Conservation (phyloP, 2,888 invertebrate species). For the Branchipolynoe longqiensis region DNA sequence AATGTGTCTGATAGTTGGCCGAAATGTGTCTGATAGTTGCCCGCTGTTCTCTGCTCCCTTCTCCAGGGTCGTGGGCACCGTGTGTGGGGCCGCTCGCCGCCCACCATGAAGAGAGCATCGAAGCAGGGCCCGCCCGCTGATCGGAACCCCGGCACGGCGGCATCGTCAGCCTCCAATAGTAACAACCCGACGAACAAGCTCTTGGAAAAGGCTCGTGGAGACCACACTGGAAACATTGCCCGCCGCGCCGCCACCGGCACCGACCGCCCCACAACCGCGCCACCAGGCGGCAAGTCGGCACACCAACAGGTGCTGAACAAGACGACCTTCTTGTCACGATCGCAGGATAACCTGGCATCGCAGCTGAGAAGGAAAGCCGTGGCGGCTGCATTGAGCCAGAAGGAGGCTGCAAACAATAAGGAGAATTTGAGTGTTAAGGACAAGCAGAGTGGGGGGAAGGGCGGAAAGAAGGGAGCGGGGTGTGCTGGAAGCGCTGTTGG, state of each 20-base stretch:
- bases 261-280: not conserved
- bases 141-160: slow-evolving; percentile 4
- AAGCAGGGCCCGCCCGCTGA: slow-evolving; percentile 12
- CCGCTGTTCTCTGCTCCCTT: too few species aligned
- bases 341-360: slow-evolving; percentile 78
- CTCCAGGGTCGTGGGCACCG: slow-evolving; percentile 16
- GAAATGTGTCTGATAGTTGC: too few species aligned
- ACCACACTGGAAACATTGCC: not conserved
- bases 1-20: too few species aligned
- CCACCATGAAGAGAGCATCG: slow-evolving; percentile 32
- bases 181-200: not conserved
- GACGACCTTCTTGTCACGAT: slow-evolving; percentile 74
- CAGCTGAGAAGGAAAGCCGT: slow-evolving; percentile 73
- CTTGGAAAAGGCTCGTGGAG: not conserved
- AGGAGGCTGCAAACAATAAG: slow-evolving; percentile 72
- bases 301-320: slow-evolving; percentile 1
- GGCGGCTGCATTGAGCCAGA: slow-evolving; percentile 63
- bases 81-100: not conserved
- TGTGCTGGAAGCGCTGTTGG: too few species aligned
- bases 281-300: not conserved
- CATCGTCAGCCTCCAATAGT: not conserved
- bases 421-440: slow-evolving; percentile 70
- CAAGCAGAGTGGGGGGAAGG: not conserved
- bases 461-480: not conserved
- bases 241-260: not conserved